Base-by-base conservation (phyloP, 2,888 invertebrate species). In the Conops quadrifasciatus region DNA sequence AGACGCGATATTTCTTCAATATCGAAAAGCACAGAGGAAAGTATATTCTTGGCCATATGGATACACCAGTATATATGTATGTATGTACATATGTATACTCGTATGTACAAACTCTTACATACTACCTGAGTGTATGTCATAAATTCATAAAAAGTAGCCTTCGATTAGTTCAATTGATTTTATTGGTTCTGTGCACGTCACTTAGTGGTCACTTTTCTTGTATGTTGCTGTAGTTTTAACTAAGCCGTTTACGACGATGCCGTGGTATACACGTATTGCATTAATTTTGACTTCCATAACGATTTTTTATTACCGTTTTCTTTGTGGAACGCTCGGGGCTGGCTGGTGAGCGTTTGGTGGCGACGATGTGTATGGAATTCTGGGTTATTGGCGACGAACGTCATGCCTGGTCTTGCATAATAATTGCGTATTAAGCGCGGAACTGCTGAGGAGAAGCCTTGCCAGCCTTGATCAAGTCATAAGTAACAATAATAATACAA, bases 1-100 rank as follows among this genome's bases (percentile, higher is more conserved):
- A 78, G 78, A 69, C 73, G 78, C 73, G n/a, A n/a, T n/a, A 70
- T 73, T 63, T 65, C 24, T 19, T 13, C n/a, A 28, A 24, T 21
- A 3, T 9, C 56, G 26, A n/a, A 0, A 53, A 13, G 36, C 4
- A 7, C 26, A 58, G 28, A 24, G 15, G 58, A 28, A 15, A 19
- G 49, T 19, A 36, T 36, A 36, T 36, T 36, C 9, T 36, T 4
- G 3, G n/a, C n/a, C 4, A 49, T 13, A 49, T 15, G 49, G 2
- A n/a, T 49, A 49, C 49, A 49, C 49, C 24, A 26, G 15, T 16
- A 58, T 28, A 28, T 16, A 28, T 24, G 7, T 26, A 58, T 2
- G 58, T 49, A 21, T 11, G 15, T 15, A 49, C 28, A 36, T 9
- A 19, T 9, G 19, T n/a, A 66, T 7, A 2, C 53, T n/a, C 5